These are phyloP conservation scores for Eupeodes latifasciatus DNA, from an alignment of 2,888 invertebrate genomes.

Conservation along the genomic window DNA sequence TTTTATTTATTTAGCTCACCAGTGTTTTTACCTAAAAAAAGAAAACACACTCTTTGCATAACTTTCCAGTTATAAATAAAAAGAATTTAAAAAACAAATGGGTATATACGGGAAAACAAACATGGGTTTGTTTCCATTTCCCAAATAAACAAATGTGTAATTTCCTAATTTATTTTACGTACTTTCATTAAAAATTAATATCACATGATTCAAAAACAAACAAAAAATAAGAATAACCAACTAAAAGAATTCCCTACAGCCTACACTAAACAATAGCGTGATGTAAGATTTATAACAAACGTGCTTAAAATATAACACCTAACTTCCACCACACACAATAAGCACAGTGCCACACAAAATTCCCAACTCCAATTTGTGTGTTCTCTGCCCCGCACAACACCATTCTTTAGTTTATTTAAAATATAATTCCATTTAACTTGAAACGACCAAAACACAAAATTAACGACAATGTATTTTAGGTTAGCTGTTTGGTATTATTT, in stretches of 20 bases:
- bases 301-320: slow-evolving; percentile 42
- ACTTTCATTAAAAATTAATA: no score
- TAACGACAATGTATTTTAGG: background rate
- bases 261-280: slow-evolving; percentile 36
- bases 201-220: no score
- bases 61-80: no score
- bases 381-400: background rate
- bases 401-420: slow-evolving; percentile 5
- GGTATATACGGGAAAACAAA: no score
- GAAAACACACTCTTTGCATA: no score
- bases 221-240: background rate
- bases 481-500: background rate
- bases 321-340: slow-evolving; percentile 38
- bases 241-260: background rate
- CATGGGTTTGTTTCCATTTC: no score
- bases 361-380: background rate
- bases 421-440: slow-evolving; percentile 30
- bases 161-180: no score
- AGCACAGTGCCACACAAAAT: slow-evolving; percentile 47
- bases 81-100: no score
- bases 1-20: no score
- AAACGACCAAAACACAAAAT: slow-evolving; percentile 7
- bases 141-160: no score
- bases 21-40: no score
- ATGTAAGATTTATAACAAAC: slow-evolving; percentile 37